Percentiles rank a stretch among this genome's conserved stretches.
Evolutionary conservation across 2,113 vertebrate species (phyloP).

Genomic region (Notarius quadriscutis): DNA sequence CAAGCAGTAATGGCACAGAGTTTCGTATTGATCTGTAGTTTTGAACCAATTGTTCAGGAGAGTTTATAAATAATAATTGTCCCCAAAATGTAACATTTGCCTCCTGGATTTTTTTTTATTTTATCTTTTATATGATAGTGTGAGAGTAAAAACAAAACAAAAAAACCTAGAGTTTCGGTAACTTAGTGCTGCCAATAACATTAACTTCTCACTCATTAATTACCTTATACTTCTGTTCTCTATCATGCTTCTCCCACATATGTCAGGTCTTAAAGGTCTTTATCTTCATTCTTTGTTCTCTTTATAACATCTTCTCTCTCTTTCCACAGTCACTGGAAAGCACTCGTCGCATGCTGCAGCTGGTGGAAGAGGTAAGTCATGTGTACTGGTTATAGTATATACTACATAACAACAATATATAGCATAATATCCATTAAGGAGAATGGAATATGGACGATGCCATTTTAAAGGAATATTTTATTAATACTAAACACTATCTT

Average conservation of each 20-base stretch:
- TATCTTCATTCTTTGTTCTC: not conserved
- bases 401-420: not conserved
- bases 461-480: not conserved
- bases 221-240: not conserved
- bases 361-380: slow-evolving; percentile 95
- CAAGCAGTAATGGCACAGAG: not conserved
- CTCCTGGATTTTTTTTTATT: not conserved
- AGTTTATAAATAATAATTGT: not conserved
- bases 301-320: slow-evolving; percentile 32
- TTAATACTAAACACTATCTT: not conserved
- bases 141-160: not conserved
- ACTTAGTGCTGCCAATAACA: not conserved
- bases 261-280: not conserved
- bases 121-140: not conserved
- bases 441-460: not conserved
- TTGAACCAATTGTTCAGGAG: not conserved
- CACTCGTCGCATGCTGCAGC: slow-evolving; percentile 97
- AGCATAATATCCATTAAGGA: not conserved
- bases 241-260: not conserved
- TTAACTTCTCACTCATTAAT: slow-evolving; percentile 27
- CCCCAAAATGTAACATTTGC: not conserved
- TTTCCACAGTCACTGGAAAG: slow-evolving; percentile 91
- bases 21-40: not conserved
- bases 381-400: not conserved
- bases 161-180: not conserved